Percentiles rank a stretch among this genome's conserved stretches.
These are phyloP conservation scores for Eupsilia transversa DNA, from an alignment of 2,888 invertebrate species.

Conservation along the genomic window DNA sequence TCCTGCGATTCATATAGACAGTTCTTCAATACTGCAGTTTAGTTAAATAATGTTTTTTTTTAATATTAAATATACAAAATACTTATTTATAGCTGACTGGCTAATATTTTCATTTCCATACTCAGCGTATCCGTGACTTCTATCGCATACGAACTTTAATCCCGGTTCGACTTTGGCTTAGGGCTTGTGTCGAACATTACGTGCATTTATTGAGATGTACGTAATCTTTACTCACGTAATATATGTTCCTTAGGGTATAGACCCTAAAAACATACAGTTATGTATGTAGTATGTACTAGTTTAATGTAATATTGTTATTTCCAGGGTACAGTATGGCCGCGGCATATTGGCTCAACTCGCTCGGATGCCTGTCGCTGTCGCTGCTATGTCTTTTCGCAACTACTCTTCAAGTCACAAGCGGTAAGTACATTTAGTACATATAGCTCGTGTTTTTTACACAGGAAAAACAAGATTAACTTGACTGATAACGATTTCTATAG, in stretches of 20 bases:
- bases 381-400: constrained; percentile 94
- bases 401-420: constrained; percentile 94
- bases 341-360: constrained; percentile 95
- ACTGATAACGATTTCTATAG: not conserved
- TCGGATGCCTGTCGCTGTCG: constrained; percentile 94
- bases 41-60: not conserved
- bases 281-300: not conserved
- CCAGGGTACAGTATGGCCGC: constrained; percentile 96
- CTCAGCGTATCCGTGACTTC: not conserved
- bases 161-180: not conserved
- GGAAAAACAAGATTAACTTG: not conserved
- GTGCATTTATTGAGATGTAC: not conserved
- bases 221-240: too few species aligned
- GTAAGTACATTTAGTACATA: constrained; percentile 87
- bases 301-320: constrained; percentile 58
- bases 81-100: not conserved
- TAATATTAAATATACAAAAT: not conserved
- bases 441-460: not conserved
- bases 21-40: not conserved
- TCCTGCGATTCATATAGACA: not conserved
- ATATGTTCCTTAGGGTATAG: too few species aligned
- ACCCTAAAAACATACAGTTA: not conserved
- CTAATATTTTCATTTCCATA: not conserved
- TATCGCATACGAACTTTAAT: not conserved
- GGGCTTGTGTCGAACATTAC: not conserved